These are phyloP conservation scores for Sitobion miscanthi DNA, from an alignment of 1,140 invertebrate genomes.

Conservation along the genomic window DNA sequence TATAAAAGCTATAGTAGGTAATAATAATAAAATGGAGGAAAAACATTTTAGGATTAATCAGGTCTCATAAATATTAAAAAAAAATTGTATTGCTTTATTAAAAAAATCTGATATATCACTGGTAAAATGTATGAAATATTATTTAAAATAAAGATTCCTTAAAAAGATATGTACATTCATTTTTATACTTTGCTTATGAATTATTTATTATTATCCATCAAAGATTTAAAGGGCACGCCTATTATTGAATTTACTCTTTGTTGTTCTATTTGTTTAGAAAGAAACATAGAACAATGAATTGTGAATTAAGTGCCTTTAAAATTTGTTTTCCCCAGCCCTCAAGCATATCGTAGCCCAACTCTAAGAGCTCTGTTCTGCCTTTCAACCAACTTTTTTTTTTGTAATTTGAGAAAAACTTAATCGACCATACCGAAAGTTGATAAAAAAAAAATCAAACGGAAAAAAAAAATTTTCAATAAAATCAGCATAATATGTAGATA, in stretches of 20 bases:
- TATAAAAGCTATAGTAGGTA: no score
- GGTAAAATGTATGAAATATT: not conserved
- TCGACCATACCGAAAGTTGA: not conserved
- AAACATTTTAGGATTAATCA: no score
- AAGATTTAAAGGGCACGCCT: not conserved
- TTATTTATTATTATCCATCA: not conserved
- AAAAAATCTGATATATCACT: not conserved
- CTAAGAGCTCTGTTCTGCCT: not conserved
- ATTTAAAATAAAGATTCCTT: not conserved
- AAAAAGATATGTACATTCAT: no score
- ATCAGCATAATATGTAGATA: not conserved
- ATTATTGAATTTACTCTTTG: constrained; percentile 4
- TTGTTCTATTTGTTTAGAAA: not conserved
- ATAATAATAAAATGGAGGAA: no score
- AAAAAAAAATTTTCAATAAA: not conserved
- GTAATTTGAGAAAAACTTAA: not conserved
- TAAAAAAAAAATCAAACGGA: not conserved
- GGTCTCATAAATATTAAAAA: not conserved
- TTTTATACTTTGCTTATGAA: no score
- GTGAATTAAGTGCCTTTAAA: not conserved
- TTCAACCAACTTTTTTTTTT: not conserved
- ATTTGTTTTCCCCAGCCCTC: not conserved
- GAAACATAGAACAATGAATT: not conserved
- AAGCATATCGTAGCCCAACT: not conserved
- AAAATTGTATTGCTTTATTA: no score